These are phyloP conservation scores for Eira barbara DNA, from an alignment of 2,113 vertebrate species.

Conservation along the genomic window DNA sequence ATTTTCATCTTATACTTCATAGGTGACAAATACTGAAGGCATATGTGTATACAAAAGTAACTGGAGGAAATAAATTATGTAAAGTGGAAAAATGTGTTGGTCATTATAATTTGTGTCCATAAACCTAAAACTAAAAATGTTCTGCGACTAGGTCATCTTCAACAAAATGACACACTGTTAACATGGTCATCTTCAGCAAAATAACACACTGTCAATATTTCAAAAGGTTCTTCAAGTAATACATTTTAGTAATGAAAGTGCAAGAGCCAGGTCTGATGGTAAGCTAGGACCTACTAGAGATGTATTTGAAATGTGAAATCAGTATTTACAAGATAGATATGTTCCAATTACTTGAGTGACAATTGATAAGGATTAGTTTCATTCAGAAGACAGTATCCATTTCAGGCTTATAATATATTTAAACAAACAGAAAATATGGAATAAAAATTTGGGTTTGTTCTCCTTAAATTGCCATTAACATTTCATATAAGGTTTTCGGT, in stretches of 20 bases:
- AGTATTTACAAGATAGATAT: background rate
- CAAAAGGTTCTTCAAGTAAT: background rate
- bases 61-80: background rate
- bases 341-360: background rate
- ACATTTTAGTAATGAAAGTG: background rate
- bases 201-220: background rate
- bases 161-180: slow-evolving; percentile 21
- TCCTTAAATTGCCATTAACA: background rate
- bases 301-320: background rate
- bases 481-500: background rate
- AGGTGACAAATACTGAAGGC: background rate
- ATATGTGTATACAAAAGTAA: background rate
- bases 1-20: background rate
- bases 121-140: slow-evolving; percentile 15
- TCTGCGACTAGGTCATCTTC: background rate
- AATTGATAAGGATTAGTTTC: background rate
- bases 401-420: background rate
- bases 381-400: background rate
- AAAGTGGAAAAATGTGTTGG: background rate
- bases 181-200: background rate
- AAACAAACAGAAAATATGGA: background rate
- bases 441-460: background rate
- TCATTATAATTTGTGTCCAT: background rate
- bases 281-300: background rate
- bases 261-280: background rate